Evolutionary conservation across 2,888 invertebrate genomes (phyloP).

Genomic region (Dione vanillae): DNA sequence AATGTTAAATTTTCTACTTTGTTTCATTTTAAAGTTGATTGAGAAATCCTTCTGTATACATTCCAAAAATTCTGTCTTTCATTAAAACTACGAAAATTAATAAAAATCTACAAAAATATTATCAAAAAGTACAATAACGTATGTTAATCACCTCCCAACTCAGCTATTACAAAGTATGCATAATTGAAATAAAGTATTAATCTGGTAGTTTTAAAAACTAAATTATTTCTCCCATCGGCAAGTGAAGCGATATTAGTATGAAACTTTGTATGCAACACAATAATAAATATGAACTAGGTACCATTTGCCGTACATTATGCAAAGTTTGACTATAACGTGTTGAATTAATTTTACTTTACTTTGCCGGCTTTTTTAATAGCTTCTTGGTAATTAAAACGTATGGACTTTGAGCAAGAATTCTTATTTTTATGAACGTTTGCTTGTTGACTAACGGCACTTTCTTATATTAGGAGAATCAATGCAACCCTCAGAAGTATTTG

Average conservation of each 20-base stretch:
- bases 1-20: too few relatives aligned
- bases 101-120: not conserved
- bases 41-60: too few relatives aligned
- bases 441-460: too few relatives aligned
- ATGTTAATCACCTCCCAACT: not conserved
- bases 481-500: too few relatives aligned
- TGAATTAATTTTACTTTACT: slow-evolving; percentile 17
- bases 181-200: slow-evolving; percentile 17
- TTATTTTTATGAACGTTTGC: not conserved
- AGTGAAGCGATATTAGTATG: slow-evolving; percentile 14
- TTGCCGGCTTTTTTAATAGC: not conserved
- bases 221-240: slow-evolving; percentile 25
- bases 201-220: slow-evolving; percentile 18
- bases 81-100: too few relatives aligned
- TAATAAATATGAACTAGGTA: slow-evolving; percentile 28
- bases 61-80: too few relatives aligned
- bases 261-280: slow-evolving; percentile 25
- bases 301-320: slow-evolving; percentile 32
- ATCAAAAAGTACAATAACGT: not conserved
- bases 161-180: not conserved
- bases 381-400: slow-evolving; percentile 1
- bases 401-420: not conserved
- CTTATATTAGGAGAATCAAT: too few relatives aligned
- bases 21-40: too few relatives aligned
- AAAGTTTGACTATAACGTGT: slow-evolving; percentile 29